Base-by-base conservation (phyloP, 2,113 vertebrate species). In the Jaculus jaculus region DNA sequence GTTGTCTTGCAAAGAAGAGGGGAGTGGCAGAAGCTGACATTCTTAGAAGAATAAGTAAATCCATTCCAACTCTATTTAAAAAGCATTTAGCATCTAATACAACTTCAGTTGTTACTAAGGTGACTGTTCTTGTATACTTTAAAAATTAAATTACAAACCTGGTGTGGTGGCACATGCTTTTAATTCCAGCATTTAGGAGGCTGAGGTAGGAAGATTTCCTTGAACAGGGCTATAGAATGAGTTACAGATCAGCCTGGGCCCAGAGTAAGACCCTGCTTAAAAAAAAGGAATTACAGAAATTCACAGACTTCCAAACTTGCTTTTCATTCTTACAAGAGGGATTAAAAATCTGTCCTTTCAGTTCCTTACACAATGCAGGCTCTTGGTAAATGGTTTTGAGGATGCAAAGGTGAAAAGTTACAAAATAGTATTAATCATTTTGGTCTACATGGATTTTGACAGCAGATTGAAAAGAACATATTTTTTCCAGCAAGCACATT, bases 1-100 rank as follows among this genome's bases (percentile, higher is more conserved):
- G 0, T 34, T 68, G 69, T 18, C 21, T 47, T 73, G 78, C 37
- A 87, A 51, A 68, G 47, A 72, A 21, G 74, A 84, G 34, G 78
- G 61, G 54, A 72, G 26, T 3, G 66, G 84, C 7, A 7, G 60
- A 32, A 88, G 65, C 16, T 37, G 90, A 73, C 30, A 81, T 87
- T 88, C 74, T 92, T 73, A 83, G 61, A 90, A 87, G 37, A 94
- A 73, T 65, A 77, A 51, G 74, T 18, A 37, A 61, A 71, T 72
- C 80, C 15, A 84, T 96, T 74, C 96, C 89, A 90, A 15, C 86
- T 88, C 26, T 85, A 24, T 74, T 97, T 96, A 96, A 92, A 96
- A 60, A 10, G n/a, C 37, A 21, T 10, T 10, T 83, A 92, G 30
- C 75, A 16, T 86, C 61, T 87, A 96, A 96, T 30, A 16, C 30